Evolutionary conservation across 2,888 invertebrate genomes (phyloP).

Genomic region (Sepiola atlantica): DNA sequence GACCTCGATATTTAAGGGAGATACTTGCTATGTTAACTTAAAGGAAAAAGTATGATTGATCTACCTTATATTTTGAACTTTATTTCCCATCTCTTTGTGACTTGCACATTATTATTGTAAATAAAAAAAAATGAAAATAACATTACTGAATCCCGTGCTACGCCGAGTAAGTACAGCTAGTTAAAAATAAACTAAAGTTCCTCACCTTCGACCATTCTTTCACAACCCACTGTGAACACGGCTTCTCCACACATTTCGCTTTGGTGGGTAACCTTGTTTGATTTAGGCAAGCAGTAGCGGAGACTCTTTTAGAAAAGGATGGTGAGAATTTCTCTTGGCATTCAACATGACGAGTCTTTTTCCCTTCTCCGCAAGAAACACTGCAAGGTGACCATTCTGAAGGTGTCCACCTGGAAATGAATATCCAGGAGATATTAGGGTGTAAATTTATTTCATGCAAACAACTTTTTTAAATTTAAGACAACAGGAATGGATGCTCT

Average conservation of each 20-base stretch:
- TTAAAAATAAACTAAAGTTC: not conserved
- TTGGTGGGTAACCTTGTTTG: conserved; percentile 74
- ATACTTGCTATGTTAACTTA: no score
- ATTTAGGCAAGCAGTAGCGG: conserved; percentile 80
- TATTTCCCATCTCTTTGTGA: no score
- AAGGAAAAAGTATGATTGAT: no score
- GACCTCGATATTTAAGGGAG: no score
- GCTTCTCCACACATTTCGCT: conserved; percentile 62
- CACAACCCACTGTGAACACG: conserved; percentile 77
- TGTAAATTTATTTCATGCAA: not conserved
- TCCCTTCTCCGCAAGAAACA: conserved; percentile 84
- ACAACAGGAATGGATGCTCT: no score
- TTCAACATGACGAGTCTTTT: conserved; percentile 83
- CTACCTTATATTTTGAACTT: no score
- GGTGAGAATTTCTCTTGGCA: conserved; percentile 82
- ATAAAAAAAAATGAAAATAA: no score
- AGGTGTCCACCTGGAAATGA: conserved; percentile 80
- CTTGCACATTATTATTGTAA: no score
- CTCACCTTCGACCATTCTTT: conserved; percentile 79
- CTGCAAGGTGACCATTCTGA: conserved; percentile 88
- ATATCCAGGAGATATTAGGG: not conserved
- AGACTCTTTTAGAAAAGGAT: conserved; percentile 79
- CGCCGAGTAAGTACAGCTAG: no score
- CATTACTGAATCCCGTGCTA: no score
- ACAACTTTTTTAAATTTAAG: no score